These are phyloP conservation scores for Pygmarrhopalites habei DNA, from an alignment of 1,140 invertebrate genomes.

Conservation along the genomic window DNA sequence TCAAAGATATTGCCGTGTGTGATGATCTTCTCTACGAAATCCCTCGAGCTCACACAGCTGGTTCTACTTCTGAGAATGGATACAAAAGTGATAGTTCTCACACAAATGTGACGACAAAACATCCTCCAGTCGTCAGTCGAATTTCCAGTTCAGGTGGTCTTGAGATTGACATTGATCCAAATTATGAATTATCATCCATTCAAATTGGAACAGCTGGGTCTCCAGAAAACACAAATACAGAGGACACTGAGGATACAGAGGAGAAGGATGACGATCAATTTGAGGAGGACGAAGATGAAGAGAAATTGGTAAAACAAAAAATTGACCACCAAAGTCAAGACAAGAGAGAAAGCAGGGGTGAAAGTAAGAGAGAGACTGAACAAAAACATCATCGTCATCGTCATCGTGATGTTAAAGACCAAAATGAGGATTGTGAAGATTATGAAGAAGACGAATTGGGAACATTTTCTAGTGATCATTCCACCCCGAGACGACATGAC, in stretches of 20 bases:
- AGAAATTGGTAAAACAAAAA: too few species aligned
- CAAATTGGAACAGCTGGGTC: neutral
- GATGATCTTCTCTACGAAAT: conserved; percentile 13
- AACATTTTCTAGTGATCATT: neutral
- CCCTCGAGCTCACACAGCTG: neutral
- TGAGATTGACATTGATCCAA: conserved; percentile 2
- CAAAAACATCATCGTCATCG: too few species aligned
- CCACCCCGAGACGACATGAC: neutral
- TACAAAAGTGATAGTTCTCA: conserved; percentile 10
- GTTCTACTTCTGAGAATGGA: conserved; percentile 2
- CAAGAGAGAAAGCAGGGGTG: too few species aligned
- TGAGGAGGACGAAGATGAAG: conserved; percentile 4
- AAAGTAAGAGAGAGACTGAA: too few species aligned
- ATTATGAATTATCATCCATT: neutral
- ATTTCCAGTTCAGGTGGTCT: neutral
- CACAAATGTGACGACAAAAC: neutral
- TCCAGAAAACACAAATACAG: neutral
- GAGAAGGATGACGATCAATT: neutral
- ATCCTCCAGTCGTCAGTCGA: neutral
- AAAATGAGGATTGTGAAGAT: neutral
- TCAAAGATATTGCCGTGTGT: conserved; percentile 17
- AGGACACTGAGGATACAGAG: neutral
- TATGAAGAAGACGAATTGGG: neutral
- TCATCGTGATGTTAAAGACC: too few species aligned
- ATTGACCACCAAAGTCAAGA: too few species aligned